Evolutionary conservation across 2,113 vertebrate species (phyloP).

Genomic region (Pseudolaguvia tuberculata): DNA sequence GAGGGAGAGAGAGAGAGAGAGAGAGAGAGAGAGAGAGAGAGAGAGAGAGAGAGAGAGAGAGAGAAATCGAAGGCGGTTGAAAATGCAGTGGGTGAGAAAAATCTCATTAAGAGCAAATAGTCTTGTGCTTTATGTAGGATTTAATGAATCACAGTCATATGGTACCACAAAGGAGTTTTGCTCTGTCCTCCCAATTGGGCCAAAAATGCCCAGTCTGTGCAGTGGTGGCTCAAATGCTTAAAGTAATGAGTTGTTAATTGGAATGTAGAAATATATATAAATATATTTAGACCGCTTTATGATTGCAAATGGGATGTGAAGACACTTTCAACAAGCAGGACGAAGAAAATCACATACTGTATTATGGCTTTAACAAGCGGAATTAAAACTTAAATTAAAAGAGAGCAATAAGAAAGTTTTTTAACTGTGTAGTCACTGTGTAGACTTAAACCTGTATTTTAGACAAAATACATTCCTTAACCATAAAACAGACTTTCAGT

Average conservation of each 20-base stretch:
- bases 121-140: conserved; percentile 24
- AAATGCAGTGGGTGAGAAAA: conserved; percentile 6
- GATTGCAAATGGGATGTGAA: too few species aligned
- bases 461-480: neutral
- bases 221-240: too few species aligned
- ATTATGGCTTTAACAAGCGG: neutral
- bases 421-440: neutral
- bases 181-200: too few species aligned
- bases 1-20: conserved; percentile 6
- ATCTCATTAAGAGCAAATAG: conserved; percentile 45
- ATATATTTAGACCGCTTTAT: too few species aligned
- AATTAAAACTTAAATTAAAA: neutral
- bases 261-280: too few species aligned
- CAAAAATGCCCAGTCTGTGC: too few species aligned
- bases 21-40: conserved; percentile 7
- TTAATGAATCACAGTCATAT: conserved; percentile 26
- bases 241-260: too few species aligned
- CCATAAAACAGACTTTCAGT: neutral
- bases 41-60: conserved; percentile 38
- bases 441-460: conserved; percentile 6
- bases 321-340: too few species aligned
- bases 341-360: neutral
- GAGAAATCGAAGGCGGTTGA: neutral
- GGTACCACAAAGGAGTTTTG: conserved; percentile 19
- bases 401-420: neutral